Evolutionary conservation across 2,113 vertebrate species (phyloP), one percentile per base, ranked within the genome.

Genomic region (Brachyhypopomus occidentalis): DNA sequence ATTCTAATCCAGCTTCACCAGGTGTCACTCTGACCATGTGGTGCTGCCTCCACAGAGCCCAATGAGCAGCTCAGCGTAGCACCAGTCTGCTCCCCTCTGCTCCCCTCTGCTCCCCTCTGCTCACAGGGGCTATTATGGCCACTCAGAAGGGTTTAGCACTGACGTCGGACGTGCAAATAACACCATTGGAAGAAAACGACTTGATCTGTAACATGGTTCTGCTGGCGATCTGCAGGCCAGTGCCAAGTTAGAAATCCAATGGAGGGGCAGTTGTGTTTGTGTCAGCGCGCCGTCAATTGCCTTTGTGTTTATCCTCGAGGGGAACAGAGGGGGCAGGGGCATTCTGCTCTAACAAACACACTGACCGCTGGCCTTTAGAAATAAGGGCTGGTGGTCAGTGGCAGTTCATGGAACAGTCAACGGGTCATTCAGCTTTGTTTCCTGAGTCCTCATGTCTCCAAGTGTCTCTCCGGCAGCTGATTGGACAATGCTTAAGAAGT

Each of bases 111-210:
- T 30, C 30, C 25, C 64, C 34, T 80, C 34, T 56, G 27, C 55
- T 75, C 79, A 34, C 16, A 8, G 58, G 20, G 70, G 59, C 52
- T 64, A 52, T 80, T 73, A 64, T 38, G 16, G 34, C 45, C 34
- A 25, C 41, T 67, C 41, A 58, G 41, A 27, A 71, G 77, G 55
- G 0, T 81, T 56, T 67, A 58, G 62, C 72, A 66, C 75, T 66
- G 25, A 58, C 48, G 30, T 11, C 41, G n/a, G 5, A 58, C 58
- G 48, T 9, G 3, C 45, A 74, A 80, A 74, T 74, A 34, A 38
- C 71, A 58, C 56, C 56, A 75, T 71, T 63, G 78, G 48, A 58
- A 17, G 72, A 75, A 75, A 81, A 75, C 45, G 56, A 27, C 73
- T 75, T 11, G 30, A 30, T 56, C 30, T 12, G 20, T 55, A 25